Conservation (phyloP, 2,888 invertebrate species). For the Erynnis tages region DNA sequence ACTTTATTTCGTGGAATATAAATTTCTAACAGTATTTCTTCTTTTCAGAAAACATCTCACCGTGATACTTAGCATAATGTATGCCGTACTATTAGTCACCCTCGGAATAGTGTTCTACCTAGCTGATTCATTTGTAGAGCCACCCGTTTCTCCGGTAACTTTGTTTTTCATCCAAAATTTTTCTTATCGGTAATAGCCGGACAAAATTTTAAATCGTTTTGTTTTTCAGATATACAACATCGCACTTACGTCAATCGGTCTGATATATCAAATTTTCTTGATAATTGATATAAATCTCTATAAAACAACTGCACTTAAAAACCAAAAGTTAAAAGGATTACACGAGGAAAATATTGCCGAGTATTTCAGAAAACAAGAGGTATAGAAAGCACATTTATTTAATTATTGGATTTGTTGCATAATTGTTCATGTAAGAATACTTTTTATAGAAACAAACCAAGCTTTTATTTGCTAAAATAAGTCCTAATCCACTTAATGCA, state of each 20-base stretch:
- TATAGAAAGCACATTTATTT: conserved; percentile 41
- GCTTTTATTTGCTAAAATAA: too few relatives aligned
- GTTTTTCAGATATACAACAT: conserved; percentile 83
- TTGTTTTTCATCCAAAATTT: background rate
- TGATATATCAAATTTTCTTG: conserved; percentile 83
- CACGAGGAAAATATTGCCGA: conserved; percentile 65
- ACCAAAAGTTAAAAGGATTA: conserved; percentile 60
- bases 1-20: too few relatives aligned
- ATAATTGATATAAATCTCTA: conserved; percentile 83
- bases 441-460: too few relatives aligned
- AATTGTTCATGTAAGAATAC: too few relatives aligned
- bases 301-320: conserved; percentile 69
- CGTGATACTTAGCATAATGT: conserved; percentile 84
- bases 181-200: background rate
- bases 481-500: too few relatives aligned
- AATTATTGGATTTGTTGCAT: too few relatives aligned
- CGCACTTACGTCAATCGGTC: conserved; percentile 78
- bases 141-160: conserved; percentile 77
- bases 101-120: conserved; percentile 84
- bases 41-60: conserved; percentile 80
- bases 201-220: too few relatives aligned
- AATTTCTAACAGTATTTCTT: too few relatives aligned
- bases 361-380: conserved; percentile 69
- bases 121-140: conserved; percentile 78
- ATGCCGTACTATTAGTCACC: conserved; percentile 85